These are phyloP conservation scores for Coranthus polyacanthus DNA, from an alignment of 2,797 vertebrate species.

Conservation along the genomic window DNA sequence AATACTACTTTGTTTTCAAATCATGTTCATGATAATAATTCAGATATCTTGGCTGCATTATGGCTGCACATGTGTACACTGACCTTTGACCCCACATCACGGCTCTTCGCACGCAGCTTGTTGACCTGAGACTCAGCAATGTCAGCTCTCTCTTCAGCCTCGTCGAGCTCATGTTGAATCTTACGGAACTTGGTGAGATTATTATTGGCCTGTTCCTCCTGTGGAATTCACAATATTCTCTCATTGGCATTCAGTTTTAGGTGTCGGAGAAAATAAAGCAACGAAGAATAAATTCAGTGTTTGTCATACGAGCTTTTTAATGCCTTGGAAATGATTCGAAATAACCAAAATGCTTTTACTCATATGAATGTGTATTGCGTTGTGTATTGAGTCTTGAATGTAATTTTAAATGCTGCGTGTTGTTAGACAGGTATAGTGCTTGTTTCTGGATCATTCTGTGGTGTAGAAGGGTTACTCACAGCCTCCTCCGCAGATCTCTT, in stretches of 20 bases:
- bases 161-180: constrained; percentile 92
- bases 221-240: not conserved
- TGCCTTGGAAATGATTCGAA: too few species aligned
- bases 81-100: constrained; percentile 89
- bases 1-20: not conserved
- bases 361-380: too few species aligned
- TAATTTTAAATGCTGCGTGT: too few species aligned
- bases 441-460: not conserved
- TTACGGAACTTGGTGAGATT: constrained; percentile 91
- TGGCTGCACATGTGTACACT: constrained; percentile 30
- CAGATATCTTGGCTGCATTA: too few species aligned
- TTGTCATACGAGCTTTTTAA: too few species aligned
- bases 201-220: constrained; percentile 91
- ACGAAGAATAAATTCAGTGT: too few species aligned
- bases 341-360: too few species aligned
- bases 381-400: too few species aligned
- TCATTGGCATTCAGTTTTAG: too few species aligned
- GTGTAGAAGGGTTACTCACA: constrained; percentile 66
- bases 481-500: constrained; percentile 83
- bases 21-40: too few species aligned
- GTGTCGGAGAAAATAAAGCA: too few species aligned
- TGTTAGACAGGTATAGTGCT: too few species aligned
- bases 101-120: constrained; percentile 90
- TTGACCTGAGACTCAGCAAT: constrained; percentile 92
- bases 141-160: constrained; percentile 91